These are phyloP conservation scores for Muraenolepis orangiensis DNA, from an alignment of 2,797 vertebrate species.

Conservation along the genomic window DNA sequence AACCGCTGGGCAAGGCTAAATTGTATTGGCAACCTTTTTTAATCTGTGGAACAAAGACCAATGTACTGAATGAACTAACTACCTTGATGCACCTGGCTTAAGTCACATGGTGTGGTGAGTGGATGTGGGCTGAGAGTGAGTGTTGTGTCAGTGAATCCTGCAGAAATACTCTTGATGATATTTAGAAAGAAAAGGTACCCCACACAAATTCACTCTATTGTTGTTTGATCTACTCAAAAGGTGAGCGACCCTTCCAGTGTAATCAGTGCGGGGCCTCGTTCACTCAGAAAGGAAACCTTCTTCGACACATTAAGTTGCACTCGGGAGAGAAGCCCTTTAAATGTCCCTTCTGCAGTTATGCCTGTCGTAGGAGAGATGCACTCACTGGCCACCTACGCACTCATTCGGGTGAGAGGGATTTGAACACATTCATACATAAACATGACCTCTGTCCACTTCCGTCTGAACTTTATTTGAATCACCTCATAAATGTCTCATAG, in stretches of 20 bases:
- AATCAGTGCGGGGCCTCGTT: conserved; percentile 98
- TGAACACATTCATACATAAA: not conserved
- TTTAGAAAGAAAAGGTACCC: not conserved
- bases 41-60: not conserved
- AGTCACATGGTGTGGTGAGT: not conserved
- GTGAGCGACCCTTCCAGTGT: conserved; percentile 95
- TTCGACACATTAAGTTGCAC: conserved; percentile 98
- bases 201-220: not conserved
- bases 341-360: conserved; percentile 96
- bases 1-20: not conserved
- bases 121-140: not conserved
- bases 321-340: conserved; percentile 98
- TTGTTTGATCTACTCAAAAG: conserved; percentile 64
- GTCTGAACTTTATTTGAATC: not conserved
- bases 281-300: conserved; percentile 95
- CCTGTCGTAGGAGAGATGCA: conserved; percentile 90
- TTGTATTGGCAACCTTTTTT: not conserved
- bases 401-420: conserved; percentile 82
- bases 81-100: not conserved
- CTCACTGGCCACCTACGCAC: conserved; percentile 95
- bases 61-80: not conserved
- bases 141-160: not conserved
- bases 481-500: not conserved
- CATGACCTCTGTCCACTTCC: not conserved
- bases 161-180: conserved; percentile 1